phyloP scores from a whole-genome alignment of 2,888 invertebrate genomes.

The Gortyna flavago region DNA sequence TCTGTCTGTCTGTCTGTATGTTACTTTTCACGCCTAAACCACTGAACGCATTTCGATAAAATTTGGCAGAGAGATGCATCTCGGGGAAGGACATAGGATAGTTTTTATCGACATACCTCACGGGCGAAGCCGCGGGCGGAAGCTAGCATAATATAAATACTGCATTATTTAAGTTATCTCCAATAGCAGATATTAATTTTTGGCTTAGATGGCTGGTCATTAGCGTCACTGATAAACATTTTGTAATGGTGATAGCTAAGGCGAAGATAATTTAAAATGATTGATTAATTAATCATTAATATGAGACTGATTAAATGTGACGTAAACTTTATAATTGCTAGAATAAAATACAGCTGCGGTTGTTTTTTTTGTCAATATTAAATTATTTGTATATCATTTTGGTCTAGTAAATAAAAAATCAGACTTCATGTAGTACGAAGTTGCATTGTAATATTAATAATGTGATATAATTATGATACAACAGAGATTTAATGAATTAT shows the following conservation, averaged over 20 bases:
- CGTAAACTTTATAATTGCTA: background rate
- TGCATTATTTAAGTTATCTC: background rate
- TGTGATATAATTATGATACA: background rate
- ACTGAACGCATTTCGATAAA: too few species aligned
- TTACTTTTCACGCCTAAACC: too few species aligned
- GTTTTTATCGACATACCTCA: too few species aligned
- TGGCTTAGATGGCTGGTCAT: background rate
- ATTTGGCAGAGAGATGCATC: too few species aligned
- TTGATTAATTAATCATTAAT: slow-evolving; percentile 3
- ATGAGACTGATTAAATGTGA: background rate
- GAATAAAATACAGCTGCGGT: background rate
- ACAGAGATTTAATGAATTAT: background rate
- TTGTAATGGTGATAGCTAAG: slow-evolving; percentile 21
- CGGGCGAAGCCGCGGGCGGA: too few species aligned
- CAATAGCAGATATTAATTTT: background rate
- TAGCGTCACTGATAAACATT: slow-evolving; percentile 2
- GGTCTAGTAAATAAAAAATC: background rate
- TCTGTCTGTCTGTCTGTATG: too few species aligned
- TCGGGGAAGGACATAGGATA: too few species aligned
- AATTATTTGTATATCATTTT: background rate
- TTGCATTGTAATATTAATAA: background rate
- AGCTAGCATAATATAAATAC: background rate
- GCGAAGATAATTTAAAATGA: background rate
- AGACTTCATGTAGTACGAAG: background rate
- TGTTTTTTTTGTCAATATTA: background rate